phyloP scores from a whole-genome alignment of 1,140 invertebrate genomes.

The Aphaenogaster rudis region DNA sequence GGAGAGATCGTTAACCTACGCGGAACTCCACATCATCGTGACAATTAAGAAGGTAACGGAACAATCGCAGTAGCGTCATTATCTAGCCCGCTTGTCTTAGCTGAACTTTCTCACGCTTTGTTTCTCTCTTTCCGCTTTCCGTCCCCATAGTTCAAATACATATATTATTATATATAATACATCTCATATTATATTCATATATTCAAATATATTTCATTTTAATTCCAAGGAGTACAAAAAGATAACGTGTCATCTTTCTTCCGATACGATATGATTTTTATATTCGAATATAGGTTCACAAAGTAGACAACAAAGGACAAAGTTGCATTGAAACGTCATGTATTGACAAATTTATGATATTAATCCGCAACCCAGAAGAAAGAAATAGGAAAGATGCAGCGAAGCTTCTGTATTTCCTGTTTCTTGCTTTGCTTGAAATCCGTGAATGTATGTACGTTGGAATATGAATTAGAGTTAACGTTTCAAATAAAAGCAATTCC shows the following conservation, averaged over 20 bases:
- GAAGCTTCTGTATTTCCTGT: background rate
- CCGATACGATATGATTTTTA: background rate
- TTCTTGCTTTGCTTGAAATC: background rate
- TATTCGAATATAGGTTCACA: background rate
- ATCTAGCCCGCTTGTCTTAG: background rate
- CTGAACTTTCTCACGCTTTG: background rate
- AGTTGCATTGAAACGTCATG: background rate
- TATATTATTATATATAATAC: no score
- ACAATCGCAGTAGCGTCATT: background rate
- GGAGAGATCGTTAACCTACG: slow-evolving; percentile 15
- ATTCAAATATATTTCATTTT: slow-evolving; percentile 1
- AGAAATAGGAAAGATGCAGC: background rate
- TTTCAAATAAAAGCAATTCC: background rate
- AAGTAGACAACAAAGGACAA: background rate
- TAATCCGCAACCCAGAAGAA: background rate
- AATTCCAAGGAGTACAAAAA: background rate
- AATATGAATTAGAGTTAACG: background rate
- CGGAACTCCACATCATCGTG: slow-evolving; percentile 19
- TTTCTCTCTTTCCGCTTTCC: background rate
- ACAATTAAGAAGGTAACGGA: slow-evolving; percentile 20
- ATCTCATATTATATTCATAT: background rate
- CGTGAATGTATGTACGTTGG: background rate
- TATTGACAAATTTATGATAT: background rate
- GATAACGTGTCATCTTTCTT: background rate
- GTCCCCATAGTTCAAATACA: background rate